Conservation (phyloP, 2,797 vertebrate genomes). For the Masticophis lateralis region DNA sequence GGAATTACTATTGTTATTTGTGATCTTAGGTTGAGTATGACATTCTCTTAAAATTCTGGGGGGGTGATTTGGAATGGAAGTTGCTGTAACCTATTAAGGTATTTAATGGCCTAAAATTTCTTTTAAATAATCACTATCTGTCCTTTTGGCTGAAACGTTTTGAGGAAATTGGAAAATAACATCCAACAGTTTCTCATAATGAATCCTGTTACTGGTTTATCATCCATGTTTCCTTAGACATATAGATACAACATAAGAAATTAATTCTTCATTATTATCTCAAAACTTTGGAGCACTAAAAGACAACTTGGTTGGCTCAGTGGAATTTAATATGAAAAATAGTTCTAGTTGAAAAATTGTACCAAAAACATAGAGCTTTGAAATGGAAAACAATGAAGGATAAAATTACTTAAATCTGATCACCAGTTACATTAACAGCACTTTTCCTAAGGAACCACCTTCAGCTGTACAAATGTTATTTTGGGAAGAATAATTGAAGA, state of each 20-base stretch:
- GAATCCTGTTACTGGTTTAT: neutral
- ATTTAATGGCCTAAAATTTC: neutral
- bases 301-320: neutral
- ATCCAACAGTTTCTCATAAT: neutral
- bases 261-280: neutral
- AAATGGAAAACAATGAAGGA: neutral
- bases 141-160: neutral
- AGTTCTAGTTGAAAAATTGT: neutral
- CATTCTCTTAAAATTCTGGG: neutral
- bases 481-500: neutral
- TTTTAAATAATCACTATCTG: neutral
- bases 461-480: neutral
- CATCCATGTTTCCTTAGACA: neutral
- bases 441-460: neutral
- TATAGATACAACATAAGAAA: neutral
- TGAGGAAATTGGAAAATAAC: neutral
- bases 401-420: neutral
- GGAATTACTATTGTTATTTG: neutral
- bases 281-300: neutral
- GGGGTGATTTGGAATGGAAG: neutral
- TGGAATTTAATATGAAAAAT: neutral
- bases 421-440: neutral
- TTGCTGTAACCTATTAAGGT: neutral
- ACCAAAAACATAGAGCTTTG: neutral
- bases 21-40: neutral